Evolutionary conservation across 2,888 invertebrate species (phyloP).

Genomic region (Limnephilus rhombicus): DNA sequence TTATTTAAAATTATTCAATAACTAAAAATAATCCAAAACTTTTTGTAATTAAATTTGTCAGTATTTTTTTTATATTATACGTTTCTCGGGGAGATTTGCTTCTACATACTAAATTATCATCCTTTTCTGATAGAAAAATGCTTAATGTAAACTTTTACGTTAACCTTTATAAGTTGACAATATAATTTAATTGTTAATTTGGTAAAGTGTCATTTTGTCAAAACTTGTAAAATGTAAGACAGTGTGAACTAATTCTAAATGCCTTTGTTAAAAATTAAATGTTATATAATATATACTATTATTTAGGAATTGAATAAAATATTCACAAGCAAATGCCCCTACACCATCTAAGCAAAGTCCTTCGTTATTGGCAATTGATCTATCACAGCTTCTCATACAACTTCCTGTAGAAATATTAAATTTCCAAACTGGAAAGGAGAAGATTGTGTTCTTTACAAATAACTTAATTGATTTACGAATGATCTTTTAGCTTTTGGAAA

Average conservation of each 20-base stretch:
- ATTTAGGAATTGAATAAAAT: not conserved
- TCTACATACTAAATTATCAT: not conserved
- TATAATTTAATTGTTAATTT: not conserved
- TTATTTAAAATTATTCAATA: not conserved
- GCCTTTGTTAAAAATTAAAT: not conserved
- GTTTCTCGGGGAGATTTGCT: not conserved
- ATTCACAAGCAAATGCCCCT: not conserved
- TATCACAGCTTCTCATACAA: not conserved
- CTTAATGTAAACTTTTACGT: not conserved
- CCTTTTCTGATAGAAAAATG: not conserved
- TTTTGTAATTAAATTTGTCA: not conserved
- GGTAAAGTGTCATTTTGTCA: not conserved
- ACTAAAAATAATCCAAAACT: not conserved
- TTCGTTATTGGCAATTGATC: not conserved
- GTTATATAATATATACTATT: not conserved
- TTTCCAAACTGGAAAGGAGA: not conserved
- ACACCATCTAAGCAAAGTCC: not conserved
- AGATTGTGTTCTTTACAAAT: not conserved
- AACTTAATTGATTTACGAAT: conserved; percentile 2
- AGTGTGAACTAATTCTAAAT: not conserved
- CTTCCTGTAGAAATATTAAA: not conserved
- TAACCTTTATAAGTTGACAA: not conserved
- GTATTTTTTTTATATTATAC: not conserved
- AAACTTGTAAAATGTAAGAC: not conserved
- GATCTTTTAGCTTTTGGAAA: conserved; percentile 49